phyloP scores from a whole-genome alignment of 2,113 vertebrate genomes.

The Recurvirostra avosetta region DNA sequence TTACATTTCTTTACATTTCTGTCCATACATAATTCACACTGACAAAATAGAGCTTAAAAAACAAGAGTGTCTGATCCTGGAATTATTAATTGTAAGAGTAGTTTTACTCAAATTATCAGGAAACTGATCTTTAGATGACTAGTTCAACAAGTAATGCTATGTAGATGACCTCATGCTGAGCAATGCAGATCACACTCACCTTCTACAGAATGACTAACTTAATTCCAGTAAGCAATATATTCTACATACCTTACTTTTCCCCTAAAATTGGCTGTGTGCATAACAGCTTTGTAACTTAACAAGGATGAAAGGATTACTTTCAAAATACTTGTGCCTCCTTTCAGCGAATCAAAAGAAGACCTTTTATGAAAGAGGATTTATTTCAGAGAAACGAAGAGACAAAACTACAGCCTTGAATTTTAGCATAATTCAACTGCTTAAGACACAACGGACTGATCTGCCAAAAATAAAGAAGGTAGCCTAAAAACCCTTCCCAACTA shows the following conservation, averaged over 20 bases:
- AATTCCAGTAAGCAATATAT: background rate
- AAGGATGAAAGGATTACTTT: background rate
- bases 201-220: background rate
- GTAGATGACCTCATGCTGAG: background rate
- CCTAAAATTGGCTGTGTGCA: background rate
- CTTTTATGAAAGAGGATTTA: background rate
- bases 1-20: background rate
- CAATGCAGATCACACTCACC: background rate
- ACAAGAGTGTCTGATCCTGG: background rate
- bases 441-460: background rate
- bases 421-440: background rate
- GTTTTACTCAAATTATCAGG: background rate
- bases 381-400: background rate
- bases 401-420: background rate
- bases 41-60: background rate
- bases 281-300: background rate
- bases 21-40: background rate
- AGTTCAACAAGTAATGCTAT: background rate
- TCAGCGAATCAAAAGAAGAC: background rate
- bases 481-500: background rate
- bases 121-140: background rate
- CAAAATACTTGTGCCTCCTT: background rate
- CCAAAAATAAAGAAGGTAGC: background rate
- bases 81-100: background rate
- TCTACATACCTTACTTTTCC: background rate